These are phyloP conservation scores for Merluccius polli DNA, from an alignment of 2,797 vertebrate genomes.

Conservation along the genomic window DNA sequence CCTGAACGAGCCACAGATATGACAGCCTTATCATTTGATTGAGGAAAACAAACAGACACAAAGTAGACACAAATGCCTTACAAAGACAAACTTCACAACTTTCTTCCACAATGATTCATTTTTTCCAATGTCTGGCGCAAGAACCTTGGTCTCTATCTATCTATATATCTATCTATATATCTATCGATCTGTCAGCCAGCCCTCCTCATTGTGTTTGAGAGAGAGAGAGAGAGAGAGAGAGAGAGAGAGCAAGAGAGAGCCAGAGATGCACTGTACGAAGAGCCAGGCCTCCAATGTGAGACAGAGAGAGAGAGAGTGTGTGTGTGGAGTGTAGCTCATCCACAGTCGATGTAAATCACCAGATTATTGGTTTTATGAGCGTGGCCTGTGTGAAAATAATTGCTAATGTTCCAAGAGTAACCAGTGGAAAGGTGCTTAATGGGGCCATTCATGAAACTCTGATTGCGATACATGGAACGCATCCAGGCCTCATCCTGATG, in stretches of 20 bases:
- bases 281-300: slow-evolving; percentile 30
- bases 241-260: neutral
- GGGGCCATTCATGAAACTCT: slow-evolving; percentile 79
- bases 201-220: too few relatives aligned
- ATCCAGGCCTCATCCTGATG: slow-evolving; percentile 72
- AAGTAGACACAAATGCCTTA: too few relatives aligned
- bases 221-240: neutral
- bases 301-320: slow-evolving; percentile 2
- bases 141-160: too few relatives aligned
- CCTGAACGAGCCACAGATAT: too few relatives aligned
- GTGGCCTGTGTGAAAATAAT: slow-evolving; percentile 78
- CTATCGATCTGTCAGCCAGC: too few relatives aligned
- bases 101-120: too few relatives aligned
- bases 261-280: neutral
- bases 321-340: slow-evolving; percentile 41
- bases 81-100: too few relatives aligned
- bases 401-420: slow-evolving; percentile 80
- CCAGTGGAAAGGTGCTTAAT: slow-evolving; percentile 80
- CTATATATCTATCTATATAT: too few relatives aligned
- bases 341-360: slow-evolving; percentile 71
- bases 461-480: slow-evolving; percentile 79
- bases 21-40: neutral
- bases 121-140: too few relatives aligned
- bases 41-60: too few relatives aligned
- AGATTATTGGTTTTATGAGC: slow-evolving; percentile 79